A percentile compares a stretch with the other conserved stretches of the same genome.
Conservation (phyloP, 2,888 invertebrate species). For the Eulithis testata region DNA sequence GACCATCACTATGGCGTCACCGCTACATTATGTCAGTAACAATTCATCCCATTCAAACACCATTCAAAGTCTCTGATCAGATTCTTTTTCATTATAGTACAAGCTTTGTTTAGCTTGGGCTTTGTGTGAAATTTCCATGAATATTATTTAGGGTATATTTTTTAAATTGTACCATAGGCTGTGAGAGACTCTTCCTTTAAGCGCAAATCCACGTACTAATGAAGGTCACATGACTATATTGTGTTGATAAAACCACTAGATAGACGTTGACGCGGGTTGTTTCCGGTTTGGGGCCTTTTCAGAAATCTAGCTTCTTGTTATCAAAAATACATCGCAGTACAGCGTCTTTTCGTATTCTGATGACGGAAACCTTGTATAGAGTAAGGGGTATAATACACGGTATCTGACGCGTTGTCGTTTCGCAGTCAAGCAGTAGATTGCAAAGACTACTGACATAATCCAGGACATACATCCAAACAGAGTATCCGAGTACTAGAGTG, state of each 20-base stretch:
- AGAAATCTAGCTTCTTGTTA: not conserved
- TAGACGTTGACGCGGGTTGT: conserved; percentile 4
- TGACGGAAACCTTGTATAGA: not conserved
- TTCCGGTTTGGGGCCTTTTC: not conserved
- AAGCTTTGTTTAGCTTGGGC: too few species aligned
- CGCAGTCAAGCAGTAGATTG: not conserved
- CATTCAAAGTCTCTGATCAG: too few species aligned
- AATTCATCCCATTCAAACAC: too few species aligned
- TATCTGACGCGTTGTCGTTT: not conserved
- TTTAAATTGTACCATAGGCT: too few species aligned
- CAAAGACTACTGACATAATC: too few species aligned
- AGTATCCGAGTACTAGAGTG: too few species aligned
- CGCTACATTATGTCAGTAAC: too few species aligned
- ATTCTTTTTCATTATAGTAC: too few species aligned
- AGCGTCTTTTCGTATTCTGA: not conserved
- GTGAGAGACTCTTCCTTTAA: not conserved
- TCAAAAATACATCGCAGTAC: not conserved
- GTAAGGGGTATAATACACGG: not conserved
- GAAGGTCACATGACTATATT: not conserved
- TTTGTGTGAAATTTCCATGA: too few species aligned
- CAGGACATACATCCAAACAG: too few species aligned
- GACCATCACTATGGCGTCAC: too few species aligned
- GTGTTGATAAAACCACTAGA: conserved; percentile 1
- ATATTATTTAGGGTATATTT: too few species aligned
- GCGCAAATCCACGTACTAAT: not conserved